phyloP scores from a whole-genome alignment of 2,113 vertebrate genomes.

The Hippocampus abdominalis region DNA sequence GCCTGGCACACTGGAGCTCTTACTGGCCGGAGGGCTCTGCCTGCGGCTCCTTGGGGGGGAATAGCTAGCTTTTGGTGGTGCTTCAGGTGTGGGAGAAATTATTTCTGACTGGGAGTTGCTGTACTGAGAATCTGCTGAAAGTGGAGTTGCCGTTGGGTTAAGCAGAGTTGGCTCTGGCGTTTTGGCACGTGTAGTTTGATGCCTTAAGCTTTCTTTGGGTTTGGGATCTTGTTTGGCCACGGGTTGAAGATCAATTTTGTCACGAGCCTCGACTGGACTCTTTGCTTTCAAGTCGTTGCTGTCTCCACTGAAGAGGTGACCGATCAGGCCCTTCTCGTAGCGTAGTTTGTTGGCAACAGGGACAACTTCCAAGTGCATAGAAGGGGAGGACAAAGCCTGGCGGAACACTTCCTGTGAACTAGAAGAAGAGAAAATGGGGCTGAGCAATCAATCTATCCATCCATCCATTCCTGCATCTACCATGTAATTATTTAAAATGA shows the following conservation, averaged over 20 bases:
- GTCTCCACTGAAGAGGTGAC: slow-evolving; percentile 70
- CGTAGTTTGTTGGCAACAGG: slow-evolving; percentile 74
- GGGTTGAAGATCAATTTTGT: slow-evolving; percentile 24
- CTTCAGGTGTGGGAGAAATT: slow-evolving; percentile 24
- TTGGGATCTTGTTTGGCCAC: slow-evolving; percentile 17
- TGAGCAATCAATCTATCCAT: neutral
- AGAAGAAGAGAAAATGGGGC: neutral
- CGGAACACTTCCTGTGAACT: slow-evolving; percentile 93
- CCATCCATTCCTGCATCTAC: no score
- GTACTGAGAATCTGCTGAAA: slow-evolving; percentile 10
- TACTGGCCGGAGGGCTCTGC: slow-evolving; percentile 56
- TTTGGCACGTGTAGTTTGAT: slow-evolving; percentile 29
- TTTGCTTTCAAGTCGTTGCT: slow-evolving; percentile 70
- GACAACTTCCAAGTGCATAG: slow-evolving; percentile 77
- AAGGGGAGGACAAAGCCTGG: slow-evolving; percentile 79
- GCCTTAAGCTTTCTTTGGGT: slow-evolving; percentile 7
- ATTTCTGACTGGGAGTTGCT: slow-evolving; percentile 11
- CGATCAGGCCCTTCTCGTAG: slow-evolving; percentile 88
- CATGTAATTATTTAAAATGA: no score
- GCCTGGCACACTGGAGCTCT: slow-evolving; percentile 61
- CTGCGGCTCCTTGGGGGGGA: slow-evolving; percentile 59
- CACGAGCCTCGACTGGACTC: slow-evolving; percentile 56
- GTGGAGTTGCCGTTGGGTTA: neutral
- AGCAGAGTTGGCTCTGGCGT: slow-evolving; percentile 18
- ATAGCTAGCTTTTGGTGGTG: neutral